phyloP scores from a whole-genome alignment of 2,888 invertebrate species.

The Prenolepis imparis region DNA sequence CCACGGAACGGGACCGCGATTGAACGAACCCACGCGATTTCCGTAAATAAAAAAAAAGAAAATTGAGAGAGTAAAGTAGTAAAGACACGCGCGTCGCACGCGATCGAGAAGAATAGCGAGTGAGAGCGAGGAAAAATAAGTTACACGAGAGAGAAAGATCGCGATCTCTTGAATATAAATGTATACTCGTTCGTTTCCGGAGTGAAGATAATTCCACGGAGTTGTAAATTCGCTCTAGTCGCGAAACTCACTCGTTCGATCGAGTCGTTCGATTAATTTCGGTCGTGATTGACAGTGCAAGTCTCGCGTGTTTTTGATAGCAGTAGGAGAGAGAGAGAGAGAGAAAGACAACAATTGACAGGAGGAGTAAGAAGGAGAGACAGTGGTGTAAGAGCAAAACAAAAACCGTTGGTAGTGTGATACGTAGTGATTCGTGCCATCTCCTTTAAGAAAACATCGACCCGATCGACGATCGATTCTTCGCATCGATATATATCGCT shows the following conservation, averaged over 20 bases:
- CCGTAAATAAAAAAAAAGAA: constrained; percentile 60
- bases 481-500: constrained; percentile 42
- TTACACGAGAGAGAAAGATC: background rate
- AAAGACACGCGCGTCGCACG: constrained; percentile 22
- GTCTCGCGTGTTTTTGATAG: constrained; percentile 65
- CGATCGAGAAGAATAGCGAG: constrained; percentile 25
- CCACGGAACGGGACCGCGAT: constrained; percentile 82
- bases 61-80: constrained; percentile 9
- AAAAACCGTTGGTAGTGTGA: constrained; percentile 49
- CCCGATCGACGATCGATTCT: background rate
- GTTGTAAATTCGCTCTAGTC: constrained; percentile 31
- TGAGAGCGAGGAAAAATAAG: background rate
- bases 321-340: constrained; percentile 39
- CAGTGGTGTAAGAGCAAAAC: constrained; percentile 25
- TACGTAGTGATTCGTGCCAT: too few species aligned
- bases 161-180: background rate
- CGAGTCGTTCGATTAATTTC: constrained; percentile 62
- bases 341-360: constrained; percentile 39
- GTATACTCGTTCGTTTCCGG: background rate
- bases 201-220: constrained; percentile 23
- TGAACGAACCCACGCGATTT: constrained; percentile 75
- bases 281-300: constrained; percentile 69
- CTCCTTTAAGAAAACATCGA: too few species aligned
- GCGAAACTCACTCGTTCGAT: constrained; percentile 55
- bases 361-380: too few species aligned